A percentile compares a stretch with the other conserved stretches of the same genome.
Evolutionary conservation across 2,113 vertebrate genomes (phyloP).

Genomic region (Malaclemys terrapin): DNA sequence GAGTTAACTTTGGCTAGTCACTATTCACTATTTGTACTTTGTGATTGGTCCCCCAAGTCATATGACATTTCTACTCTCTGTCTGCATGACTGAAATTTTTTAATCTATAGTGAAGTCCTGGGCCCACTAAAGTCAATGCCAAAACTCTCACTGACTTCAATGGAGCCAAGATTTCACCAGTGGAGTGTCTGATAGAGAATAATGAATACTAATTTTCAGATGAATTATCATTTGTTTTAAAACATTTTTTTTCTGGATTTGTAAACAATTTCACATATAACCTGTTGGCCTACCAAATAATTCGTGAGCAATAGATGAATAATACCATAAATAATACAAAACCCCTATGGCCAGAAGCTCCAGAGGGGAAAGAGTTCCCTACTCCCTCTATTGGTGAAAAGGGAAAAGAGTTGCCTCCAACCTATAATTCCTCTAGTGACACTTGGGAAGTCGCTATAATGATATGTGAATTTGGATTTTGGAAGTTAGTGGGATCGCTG

Average conservation of each 20-base stretch:
- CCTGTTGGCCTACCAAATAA: background rate
- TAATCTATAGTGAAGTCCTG: background rate
- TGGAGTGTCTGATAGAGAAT: background rate
- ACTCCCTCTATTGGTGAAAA: background rate
- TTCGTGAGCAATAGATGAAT: background rate
- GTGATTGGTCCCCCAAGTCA: background rate
- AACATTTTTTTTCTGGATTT: background rate
- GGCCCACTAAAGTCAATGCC: background rate
- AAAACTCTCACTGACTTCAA: background rate
- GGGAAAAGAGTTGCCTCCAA: background rate
- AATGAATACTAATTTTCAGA: background rate
- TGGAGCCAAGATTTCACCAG: background rate
- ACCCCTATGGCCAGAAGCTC: background rate
- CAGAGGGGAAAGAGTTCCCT: background rate
- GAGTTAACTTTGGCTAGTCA: background rate
- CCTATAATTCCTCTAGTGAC: background rate
- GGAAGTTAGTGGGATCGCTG: background rate
- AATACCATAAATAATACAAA: background rate
- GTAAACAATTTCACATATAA: background rate
- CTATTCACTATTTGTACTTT: background rate
- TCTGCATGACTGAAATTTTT: background rate
- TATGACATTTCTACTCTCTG: background rate
- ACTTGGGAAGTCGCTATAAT: background rate
- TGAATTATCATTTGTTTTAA: background rate
- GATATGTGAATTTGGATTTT: background rate